Percentiles rank a stretch among this genome's conserved stretches.
Evolutionary conservation across 2,797 vertebrate genomes (phyloP).

Genomic region (Erpetoichthys calabaricus): DNA sequence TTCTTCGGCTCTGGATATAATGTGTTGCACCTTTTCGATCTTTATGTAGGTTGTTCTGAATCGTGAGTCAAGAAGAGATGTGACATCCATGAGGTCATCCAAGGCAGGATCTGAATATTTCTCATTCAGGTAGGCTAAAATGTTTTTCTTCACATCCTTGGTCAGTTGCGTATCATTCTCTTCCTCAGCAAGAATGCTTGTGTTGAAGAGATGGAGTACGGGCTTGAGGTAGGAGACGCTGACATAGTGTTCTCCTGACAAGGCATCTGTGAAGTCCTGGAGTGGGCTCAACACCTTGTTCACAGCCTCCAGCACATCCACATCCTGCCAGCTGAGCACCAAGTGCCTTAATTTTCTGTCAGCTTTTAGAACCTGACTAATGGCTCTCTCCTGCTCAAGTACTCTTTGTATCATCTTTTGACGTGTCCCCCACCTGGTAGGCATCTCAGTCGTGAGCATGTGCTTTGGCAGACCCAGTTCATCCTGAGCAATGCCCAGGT

Average conservation of each 20-base stretch:
- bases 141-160: conserved; percentile 1
- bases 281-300: too few relatives aligned
- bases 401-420: conserved; percentile 1
- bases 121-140: conserved; percentile 7
- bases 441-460: conserved; percentile 1
- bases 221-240: conserved; percentile 3
- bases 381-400: neutral
- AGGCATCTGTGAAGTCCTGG: too few relatives aligned
- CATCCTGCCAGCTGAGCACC: too few relatives aligned
- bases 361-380: conserved; percentile 2
- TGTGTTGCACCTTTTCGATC: conserved; percentile 8
- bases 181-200: too few relatives aligned
- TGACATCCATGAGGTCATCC: conserved; percentile 5
- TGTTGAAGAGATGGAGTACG: conserved; percentile 5
- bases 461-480: neutral
- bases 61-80: conserved; percentile 5
- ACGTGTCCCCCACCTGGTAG: conserved; percentile 5
- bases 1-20: conserved; percentile 7
- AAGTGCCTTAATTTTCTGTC: too few relatives aligned
- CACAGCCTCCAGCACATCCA: too few relatives aligned
- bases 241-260: conserved; percentile 5
- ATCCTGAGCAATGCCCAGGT: too few relatives aligned
- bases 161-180: conserved; percentile 3
- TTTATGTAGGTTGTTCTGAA: conserved; percentile 5
- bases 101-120: neutral